Evolutionary conservation across 2,797 vertebrate genomes (phyloP), one percentile per base, ranked within the genome.

Genomic region (Loriculus beryllinus): DNA sequence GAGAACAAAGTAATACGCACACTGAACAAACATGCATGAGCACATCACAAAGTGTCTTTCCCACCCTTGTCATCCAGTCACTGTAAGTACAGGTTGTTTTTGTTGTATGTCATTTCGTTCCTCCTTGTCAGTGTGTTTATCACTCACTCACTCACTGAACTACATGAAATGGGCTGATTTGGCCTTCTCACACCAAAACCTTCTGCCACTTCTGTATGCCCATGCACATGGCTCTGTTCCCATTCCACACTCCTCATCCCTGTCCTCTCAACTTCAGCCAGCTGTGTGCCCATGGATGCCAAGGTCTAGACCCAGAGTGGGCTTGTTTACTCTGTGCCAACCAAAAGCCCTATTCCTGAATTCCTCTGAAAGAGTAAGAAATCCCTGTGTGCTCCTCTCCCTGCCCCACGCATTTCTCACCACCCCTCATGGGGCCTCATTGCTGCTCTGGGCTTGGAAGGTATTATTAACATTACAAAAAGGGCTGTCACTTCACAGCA

Each of bases 381-480:
- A 48, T 47, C n/a, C 28, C 49, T 43, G 12, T 1, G 1, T 45
- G 14, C 14, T 80, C 28, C 28, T 31, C 29, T 69, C 18, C 33
- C 17, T 0, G 1, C 9, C 33, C 14, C 21, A 51, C 67, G 25
- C 26, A 68, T 45, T 59, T 86, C 49, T 86, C 40, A 77, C 10
- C 20, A 20, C 10, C 33, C 62, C 19, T 92, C 47, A 31, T 65
- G 72, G 59, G 40, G 31, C 39, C 71, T 85, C 63, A 39, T 40
- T 87, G 67, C 51, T 87, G 72, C 74, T 82, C 42, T 90, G 60
- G 47, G 31, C 63, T 88, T 84, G 81, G 71, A 84, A 77, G 37
- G 16, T 29, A 16, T 65, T 84, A 89, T 87, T 87, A 94, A 78
- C 78, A 76, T 83, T 63, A 69, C 12, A 49, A 65, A 85, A 89